Conservation (phyloP, 2,113 vertebrate genomes). For the Dicerorhinus sumatrensis region DNA sequence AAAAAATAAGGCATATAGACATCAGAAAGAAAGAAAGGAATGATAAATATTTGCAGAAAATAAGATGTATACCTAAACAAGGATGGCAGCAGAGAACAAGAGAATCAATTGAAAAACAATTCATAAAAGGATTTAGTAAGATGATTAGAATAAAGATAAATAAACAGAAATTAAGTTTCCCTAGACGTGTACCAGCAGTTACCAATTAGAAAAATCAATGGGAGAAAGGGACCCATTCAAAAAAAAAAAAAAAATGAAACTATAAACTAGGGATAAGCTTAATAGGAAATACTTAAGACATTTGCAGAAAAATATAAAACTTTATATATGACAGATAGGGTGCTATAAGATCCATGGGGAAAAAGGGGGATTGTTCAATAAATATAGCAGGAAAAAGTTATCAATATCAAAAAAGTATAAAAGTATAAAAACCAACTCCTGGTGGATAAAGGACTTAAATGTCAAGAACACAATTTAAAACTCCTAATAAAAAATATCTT, state of each 20-base stretch:
- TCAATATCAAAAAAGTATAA: background rate
- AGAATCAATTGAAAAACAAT: background rate
- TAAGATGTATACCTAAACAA: background rate
- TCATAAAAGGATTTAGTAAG: background rate
- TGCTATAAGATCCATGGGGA: background rate
- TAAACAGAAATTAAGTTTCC: background rate
- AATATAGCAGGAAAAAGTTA: background rate
- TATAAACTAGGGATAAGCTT: background rate
- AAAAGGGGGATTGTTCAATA: background rate
- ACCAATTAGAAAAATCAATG: background rate
- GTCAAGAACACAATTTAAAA: background rate
- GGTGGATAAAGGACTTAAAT: background rate
- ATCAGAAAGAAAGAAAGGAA: background rate
- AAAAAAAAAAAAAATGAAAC: background rate
- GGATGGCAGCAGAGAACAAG: background rate
- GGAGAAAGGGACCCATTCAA: background rate
- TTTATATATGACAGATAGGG: background rate
- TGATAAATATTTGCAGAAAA: background rate
- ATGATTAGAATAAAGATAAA: constrained; percentile 43
- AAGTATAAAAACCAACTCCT: background rate
- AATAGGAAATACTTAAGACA: background rate
- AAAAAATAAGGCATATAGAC: background rate
- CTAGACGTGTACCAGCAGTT: background rate
- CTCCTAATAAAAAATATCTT: constrained; percentile 1
- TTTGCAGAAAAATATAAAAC: background rate